phyloP scores from a whole-genome alignment of 2,888 invertebrate genomes.

The Clepsis dumicolana region DNA sequence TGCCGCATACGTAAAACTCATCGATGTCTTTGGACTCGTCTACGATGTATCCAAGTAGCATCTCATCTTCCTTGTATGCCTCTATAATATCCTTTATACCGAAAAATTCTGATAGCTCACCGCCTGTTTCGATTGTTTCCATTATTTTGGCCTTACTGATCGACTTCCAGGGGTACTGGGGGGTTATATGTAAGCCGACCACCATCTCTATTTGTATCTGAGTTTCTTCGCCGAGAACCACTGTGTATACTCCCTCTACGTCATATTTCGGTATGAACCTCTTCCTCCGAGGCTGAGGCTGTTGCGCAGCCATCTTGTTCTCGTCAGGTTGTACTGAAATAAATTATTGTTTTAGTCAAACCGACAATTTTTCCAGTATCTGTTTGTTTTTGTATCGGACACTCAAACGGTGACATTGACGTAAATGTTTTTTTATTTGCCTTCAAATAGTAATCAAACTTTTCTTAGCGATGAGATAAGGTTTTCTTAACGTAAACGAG shows the following conservation, averaged over 20 bases:
- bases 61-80: slow-evolving; percentile 70
- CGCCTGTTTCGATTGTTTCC: slow-evolving; percentile 87
- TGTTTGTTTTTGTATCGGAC: slow-evolving; percentile 21
- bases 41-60: slow-evolving; percentile 89
- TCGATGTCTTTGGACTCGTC: slow-evolving; percentile 87
- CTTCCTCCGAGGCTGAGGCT: slow-evolving; percentile 69
- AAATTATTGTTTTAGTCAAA: slow-evolving; percentile 29
- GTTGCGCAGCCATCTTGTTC: slow-evolving; percentile 56
- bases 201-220: slow-evolving; percentile 88
- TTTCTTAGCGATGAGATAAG: not conserved
- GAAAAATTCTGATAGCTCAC: slow-evolving; percentile 79
- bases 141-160: slow-evolving; percentile 87
- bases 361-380: not conserved
- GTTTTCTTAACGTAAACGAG: not conserved
- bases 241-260: slow-evolving; percentile 84
- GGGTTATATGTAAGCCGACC: slow-evolving; percentile 89
- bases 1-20: slow-evolving; percentile 90
- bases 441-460: slow-evolving; percentile 3
- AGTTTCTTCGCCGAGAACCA: slow-evolving; percentile 84
- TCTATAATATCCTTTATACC: slow-evolving; percentile 70
- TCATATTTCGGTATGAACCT: slow-evolving; percentile 81
- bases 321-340: slow-evolving; percentile 59
- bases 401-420: not conserved
- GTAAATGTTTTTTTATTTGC: slow-evolving; percentile 10
- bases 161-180: slow-evolving; percentile 91